Percentiles rank a stretch among this genome's conserved stretches.
Conservation (phyloP, 2,888 invertebrate species). For the Phengaris alcon region DNA sequence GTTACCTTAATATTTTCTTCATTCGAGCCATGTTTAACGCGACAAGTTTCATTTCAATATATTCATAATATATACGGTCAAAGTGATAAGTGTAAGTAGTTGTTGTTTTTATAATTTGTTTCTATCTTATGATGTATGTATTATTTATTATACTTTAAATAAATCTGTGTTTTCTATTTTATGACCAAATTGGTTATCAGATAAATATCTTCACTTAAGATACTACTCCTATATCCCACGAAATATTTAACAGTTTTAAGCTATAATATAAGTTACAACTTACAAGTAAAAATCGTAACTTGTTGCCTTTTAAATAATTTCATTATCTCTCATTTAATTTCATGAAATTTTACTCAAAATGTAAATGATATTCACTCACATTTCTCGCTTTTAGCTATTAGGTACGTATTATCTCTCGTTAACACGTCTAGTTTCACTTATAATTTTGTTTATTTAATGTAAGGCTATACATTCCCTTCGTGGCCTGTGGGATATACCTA, state of each 20-base stretch:
- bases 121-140: no score
- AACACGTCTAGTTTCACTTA: slow-evolving; percentile 23
- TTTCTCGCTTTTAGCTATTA: no score
- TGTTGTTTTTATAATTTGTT: background rate
- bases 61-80: background rate
- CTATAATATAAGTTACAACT: no score
- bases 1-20: slow-evolving; percentile 22
- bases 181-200: background rate
- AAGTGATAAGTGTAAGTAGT: background rate
- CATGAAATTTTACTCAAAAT: background rate
- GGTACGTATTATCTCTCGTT: no score
- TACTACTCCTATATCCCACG: no score
- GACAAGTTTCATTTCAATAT: slow-evolving; percentile 14
- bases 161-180: background rate
- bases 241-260: no score
- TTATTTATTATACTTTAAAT: no score
- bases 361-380: background rate
- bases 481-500: slow-evolving; percentile 32
- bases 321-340: no score
- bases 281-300: no score
- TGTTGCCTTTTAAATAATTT: no score
- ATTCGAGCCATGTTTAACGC: background rate
- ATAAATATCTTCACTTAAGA: no score
- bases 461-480: slow-evolving; percentile 29
- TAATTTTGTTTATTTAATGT: slow-evolving; percentile 32